Base-by-base conservation (phyloP, 2,888 invertebrate genomes). In the Philopedon plagiatum region DNA sequence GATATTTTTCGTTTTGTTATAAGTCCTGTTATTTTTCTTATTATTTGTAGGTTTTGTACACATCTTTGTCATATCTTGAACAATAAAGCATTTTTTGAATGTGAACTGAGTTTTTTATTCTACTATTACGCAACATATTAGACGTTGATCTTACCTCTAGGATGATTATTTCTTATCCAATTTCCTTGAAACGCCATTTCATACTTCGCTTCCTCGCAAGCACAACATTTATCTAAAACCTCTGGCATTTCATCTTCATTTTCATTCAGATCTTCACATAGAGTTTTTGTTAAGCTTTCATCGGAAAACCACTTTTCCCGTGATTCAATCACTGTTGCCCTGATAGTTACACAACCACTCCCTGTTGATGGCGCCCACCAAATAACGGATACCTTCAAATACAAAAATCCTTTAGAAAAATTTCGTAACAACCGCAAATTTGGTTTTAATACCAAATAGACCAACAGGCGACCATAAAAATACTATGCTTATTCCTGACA, bases 161-260 rank as follows among this genome's bases (percentile, higher is more conserved):
- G 97, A 85, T 98, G 98, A 0, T 96, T 97, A 79, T 94, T 92
- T 29, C 94, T 90, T 0, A 97, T 95, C 98, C 98, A 99, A 39
- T 95, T 88, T 0, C 98, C 97, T 86, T 97, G 94, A 83, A 93
- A 97, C 78, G 90, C 93, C 9, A 95, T 86, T 87, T 96, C 96
- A 83, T 98, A 99, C 85, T 97, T 97, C 8, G 98, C 99, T 82
- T 98, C 96, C 77, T 96, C 94, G 79, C 98, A 98, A 21, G 98
- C 96, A 83, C 96, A 96, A 83, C 98, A 98, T 0, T 90, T 90
- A 78, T 91, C 90, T 2, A 91, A 85, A 8, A 91, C 88, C 29
- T 88, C 87, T 0, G 92, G 90, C 77, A 90, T 91, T 5, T 88
- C 87, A 71, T 91, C 90, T 46, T 89, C 86, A 67, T 87, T 87